Percentiles rank a stretch among this genome's conserved stretches.
phyloP scores from a whole-genome alignment of 2,888 invertebrate genomes.

The Drosophila kuntzei region DNA sequence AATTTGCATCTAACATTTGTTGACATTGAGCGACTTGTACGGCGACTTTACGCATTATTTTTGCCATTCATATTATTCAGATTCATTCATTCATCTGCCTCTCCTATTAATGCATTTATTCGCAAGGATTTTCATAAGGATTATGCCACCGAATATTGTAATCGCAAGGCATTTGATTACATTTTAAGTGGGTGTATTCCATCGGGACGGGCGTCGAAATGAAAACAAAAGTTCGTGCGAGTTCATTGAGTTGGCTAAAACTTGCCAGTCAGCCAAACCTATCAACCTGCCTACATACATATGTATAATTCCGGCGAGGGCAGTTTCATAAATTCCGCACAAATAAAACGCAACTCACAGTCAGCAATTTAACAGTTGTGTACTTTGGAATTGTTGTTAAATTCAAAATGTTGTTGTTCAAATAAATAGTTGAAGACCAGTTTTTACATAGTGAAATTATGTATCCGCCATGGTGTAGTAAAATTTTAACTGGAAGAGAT shows the following conservation, averaged over 20 bases:
- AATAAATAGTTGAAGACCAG: too few species aligned
- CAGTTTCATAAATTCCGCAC: not conserved
- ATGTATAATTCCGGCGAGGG: constrained; percentile 28
- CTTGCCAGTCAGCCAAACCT: constrained; percentile 52
- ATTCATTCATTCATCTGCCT: constrained; percentile 56
- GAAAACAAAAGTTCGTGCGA: constrained; percentile 79
- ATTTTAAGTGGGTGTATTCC: constrained; percentile 19
- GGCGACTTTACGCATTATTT: constrained; percentile 53
- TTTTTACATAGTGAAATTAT: too few species aligned
- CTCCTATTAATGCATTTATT: constrained; percentile 13
- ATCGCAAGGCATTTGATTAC: constrained; percentile 38
- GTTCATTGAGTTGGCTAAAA: constrained; percentile 76
- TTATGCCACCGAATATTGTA: constrained; percentile 43
- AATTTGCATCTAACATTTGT: constrained; percentile 70
- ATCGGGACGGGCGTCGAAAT: constrained; percentile 46
- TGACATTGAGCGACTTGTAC: constrained; percentile 76
- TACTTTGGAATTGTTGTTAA: not conserved
- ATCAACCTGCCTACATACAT: not conserved
- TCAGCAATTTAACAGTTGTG: not conserved
- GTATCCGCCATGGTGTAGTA: too few species aligned
- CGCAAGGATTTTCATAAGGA: constrained; percentile 36
- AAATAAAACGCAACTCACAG: not conserved
- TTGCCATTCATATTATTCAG: constrained; percentile 22
- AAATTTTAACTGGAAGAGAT: too few species aligned
- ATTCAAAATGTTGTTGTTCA: too few species aligned